Evolutionary conservation across 2,888 invertebrate species (phyloP).

Genomic region (Ceriagrion tenellum): DNA sequence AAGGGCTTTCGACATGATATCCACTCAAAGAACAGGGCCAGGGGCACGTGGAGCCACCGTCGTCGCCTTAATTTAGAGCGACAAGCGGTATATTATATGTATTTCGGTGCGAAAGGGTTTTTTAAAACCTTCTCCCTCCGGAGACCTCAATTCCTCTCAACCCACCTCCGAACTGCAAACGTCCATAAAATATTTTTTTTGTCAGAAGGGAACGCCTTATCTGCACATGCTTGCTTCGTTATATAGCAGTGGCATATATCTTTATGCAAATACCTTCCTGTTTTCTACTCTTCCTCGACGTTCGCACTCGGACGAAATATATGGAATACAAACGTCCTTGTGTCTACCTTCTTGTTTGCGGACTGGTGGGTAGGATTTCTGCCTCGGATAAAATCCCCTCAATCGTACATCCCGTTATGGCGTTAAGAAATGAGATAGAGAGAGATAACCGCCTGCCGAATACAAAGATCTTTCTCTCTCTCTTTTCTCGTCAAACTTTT

Average conservation of each 20-base stretch:
- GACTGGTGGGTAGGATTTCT: constrained; percentile 17
- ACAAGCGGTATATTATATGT: neutral
- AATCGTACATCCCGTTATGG: neutral
- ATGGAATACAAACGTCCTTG: neutral
- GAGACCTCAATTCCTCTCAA: neutral
- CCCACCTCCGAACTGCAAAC: neutral
- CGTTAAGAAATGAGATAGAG: neutral
- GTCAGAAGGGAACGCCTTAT: neutral
- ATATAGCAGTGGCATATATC: neutral
- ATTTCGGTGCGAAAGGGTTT: neutral
- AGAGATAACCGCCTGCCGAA: neutral
- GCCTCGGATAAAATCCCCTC: constrained; percentile 37
- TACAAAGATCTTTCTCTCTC: neutral
- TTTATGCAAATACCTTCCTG: constrained; percentile 34
- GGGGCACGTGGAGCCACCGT: constrained; percentile 11
- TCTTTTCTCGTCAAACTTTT: neutral
- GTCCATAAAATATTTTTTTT: neutral
- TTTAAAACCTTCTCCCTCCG: neutral
- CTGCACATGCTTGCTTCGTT: constrained; percentile 25
- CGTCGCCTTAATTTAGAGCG: neutral
- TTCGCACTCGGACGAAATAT: neutral
- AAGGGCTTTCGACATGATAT: neutral
- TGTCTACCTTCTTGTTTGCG: constrained; percentile 1
- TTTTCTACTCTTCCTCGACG: neutral
- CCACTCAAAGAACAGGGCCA: neutral